These are phyloP conservation scores for Euproctis similis DNA, from an alignment of 2,888 invertebrate species.

Conservation along the genomic window DNA sequence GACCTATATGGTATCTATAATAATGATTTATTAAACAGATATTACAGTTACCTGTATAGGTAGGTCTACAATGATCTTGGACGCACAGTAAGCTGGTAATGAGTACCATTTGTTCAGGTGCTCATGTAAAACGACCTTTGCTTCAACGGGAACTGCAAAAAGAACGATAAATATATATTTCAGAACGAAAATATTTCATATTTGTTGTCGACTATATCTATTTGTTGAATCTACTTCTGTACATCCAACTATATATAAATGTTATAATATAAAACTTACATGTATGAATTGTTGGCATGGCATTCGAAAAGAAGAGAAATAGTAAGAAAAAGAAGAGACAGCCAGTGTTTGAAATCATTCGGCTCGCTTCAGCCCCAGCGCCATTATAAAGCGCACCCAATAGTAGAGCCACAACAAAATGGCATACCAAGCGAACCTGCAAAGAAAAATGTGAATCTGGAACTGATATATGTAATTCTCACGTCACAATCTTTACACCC, in stretches of 20 bases:
- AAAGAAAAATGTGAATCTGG: slow-evolving; percentile 7
- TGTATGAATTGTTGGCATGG: slow-evolving; percentile 78
- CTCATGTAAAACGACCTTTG: slow-evolving; percentile 82
- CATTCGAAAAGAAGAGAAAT: slow-evolving; percentile 78
- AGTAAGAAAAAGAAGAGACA: slow-evolving; percentile 77
- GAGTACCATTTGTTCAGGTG: slow-evolving; percentile 88
- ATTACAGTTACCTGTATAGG: slow-evolving; percentile 80
- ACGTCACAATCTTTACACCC: no score
- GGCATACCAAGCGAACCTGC: slow-evolving; percentile 67
- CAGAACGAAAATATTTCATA: no score
- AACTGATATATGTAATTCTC: neutral
- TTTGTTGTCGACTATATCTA: no score
- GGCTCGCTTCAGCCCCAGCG: slow-evolving; percentile 73
- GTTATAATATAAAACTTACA: no score
- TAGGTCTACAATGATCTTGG: slow-evolving; percentile 83
- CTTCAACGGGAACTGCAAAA: slow-evolving; percentile 83
- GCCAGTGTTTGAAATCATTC: slow-evolving; percentile 72
- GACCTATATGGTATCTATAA: neutral
- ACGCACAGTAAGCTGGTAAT: slow-evolving; percentile 81
- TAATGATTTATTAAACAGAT: neutral
- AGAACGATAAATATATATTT: no score
- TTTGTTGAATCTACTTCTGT: no score
- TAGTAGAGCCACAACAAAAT: slow-evolving; percentile 71
- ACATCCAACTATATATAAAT: neutral
- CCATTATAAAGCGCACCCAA: slow-evolving; percentile 75